A percentile compares a stretch with the other conserved stretches of the same genome.
These are phyloP conservation scores for Callaeas wilsoni DNA, from an alignment of 2,113 vertebrate species.

Conservation along the genomic window DNA sequence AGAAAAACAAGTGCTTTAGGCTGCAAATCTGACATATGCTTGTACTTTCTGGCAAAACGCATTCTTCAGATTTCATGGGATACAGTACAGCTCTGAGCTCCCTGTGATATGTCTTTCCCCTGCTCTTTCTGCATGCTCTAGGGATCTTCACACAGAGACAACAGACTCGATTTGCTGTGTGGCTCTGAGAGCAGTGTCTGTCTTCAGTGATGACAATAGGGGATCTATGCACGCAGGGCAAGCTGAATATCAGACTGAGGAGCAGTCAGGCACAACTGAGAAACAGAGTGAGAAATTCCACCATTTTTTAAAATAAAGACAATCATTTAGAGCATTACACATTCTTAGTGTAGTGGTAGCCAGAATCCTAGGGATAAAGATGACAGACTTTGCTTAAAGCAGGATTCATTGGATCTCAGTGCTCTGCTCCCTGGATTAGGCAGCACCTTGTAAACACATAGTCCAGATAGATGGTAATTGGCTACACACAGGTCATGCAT, in stretches of 20 bases:
- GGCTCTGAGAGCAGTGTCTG: neutral
- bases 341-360: neutral
- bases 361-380: conserved; percentile 12
- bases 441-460: neutral
- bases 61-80: conserved; percentile 2
- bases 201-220: neutral
- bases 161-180: neutral
- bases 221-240: neutral
- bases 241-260: conserved; percentile 2
- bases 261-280: neutral
- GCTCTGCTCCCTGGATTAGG: neutral
- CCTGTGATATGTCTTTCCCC: neutral
- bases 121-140: conserved; percentile 6
- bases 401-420: neutral
- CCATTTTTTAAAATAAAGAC: neutral
- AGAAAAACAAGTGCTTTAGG: conserved; percentile 23
- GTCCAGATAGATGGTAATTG: neutral
- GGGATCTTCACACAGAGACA: neutral
- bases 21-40: neutral
- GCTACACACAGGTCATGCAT: neutral
- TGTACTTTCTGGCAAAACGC: neutral
- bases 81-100: neutral
- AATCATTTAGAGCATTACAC: neutral
- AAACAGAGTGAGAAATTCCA: neutral
- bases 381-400: neutral